phyloP scores from a whole-genome alignment of 35 echinoderm and acorn worm genomes.

The Stichopus chloronotus region DNA sequence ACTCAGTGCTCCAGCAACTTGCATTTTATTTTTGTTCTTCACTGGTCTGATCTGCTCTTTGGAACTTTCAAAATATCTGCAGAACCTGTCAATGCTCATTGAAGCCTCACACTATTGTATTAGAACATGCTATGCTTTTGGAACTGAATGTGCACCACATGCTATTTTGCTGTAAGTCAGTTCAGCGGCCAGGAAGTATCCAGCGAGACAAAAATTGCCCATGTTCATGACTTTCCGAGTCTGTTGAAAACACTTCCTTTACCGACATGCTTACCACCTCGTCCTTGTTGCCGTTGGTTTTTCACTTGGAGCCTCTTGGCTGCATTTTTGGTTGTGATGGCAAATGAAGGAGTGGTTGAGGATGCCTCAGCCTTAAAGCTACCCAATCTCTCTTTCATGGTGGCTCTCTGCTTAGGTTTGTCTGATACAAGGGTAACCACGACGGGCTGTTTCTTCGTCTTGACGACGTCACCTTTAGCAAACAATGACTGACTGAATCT shows the following conservation, averaged over 20 bases:
- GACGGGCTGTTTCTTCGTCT: background rate
- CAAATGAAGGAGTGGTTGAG: conserved; percentile 58
- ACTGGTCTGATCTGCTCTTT: too few species aligned
- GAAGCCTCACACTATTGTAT: too few species aligned
- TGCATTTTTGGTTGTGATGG: background rate
- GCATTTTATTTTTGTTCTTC: too few species aligned
- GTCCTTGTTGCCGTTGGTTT: background rate
- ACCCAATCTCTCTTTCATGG: conserved; percentile 59
- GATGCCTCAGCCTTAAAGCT: conserved; percentile 55
- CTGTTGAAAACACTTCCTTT: conserved; percentile 34
- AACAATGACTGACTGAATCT: conserved; percentile 34
- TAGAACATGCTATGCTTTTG: too few species aligned
- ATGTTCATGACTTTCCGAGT: background rate
- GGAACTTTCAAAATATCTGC: too few species aligned
- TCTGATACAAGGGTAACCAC: conserved; percentile 45
- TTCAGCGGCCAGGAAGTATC: too few species aligned
- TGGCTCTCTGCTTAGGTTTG: conserved; percentile 50
- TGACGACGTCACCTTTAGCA: background rate
- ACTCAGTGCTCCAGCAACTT: too few species aligned
- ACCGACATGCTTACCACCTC: background rate
- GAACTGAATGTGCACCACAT: too few species aligned
- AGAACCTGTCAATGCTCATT: too few species aligned
- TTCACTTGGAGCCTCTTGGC: background rate
- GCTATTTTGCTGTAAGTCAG: too few species aligned
- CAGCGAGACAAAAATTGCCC: too few species aligned